Conservation (phyloP, 2,113 vertebrate genomes). For the Thalassarche chlororhynchos region DNA sequence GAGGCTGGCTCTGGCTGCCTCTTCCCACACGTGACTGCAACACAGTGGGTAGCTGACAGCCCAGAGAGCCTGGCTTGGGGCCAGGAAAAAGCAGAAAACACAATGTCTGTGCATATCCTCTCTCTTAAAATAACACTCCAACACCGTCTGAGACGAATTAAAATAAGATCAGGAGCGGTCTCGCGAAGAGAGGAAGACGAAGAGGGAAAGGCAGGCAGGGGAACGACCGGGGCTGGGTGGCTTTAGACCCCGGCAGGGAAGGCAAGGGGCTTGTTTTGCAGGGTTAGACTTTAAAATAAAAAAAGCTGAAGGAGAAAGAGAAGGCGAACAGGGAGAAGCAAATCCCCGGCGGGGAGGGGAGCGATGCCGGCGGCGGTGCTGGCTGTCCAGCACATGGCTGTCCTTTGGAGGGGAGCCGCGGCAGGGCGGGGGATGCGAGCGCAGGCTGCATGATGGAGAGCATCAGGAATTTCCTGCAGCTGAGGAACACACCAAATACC, state of each 20-base stretch:
- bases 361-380: conserved; percentile 47
- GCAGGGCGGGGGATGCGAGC: conserved; percentile 81
- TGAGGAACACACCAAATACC: conserved; percentile 81
- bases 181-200: conserved; percentile 54
- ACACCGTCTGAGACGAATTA: conserved; percentile 78
- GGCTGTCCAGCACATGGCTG: conserved; percentile 78
- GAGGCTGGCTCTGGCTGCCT: conserved; percentile 70
- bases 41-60: conserved; percentile 77
- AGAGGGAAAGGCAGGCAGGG: conserved; percentile 51
- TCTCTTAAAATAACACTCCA: conserved; percentile 80
- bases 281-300: neutral
- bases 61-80: conserved; percentile 75
- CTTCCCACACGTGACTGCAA: conserved; percentile 75
- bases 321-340: neutral
- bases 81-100: conserved; percentile 82
- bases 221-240: neutral
- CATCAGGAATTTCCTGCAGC: conserved; percentile 97
- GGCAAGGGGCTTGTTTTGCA: neutral
- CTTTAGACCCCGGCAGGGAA: neutral
- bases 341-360: neutral
- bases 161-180: conserved; percentile 71
- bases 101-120: conserved; percentile 78
- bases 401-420: conserved; percentile 82
- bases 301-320: neutral
- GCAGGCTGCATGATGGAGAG: conserved; percentile 89